Evolutionary conservation across 2,888 invertebrate genomes (phyloP).

Genomic region (Nemurella pictetii): DNA sequence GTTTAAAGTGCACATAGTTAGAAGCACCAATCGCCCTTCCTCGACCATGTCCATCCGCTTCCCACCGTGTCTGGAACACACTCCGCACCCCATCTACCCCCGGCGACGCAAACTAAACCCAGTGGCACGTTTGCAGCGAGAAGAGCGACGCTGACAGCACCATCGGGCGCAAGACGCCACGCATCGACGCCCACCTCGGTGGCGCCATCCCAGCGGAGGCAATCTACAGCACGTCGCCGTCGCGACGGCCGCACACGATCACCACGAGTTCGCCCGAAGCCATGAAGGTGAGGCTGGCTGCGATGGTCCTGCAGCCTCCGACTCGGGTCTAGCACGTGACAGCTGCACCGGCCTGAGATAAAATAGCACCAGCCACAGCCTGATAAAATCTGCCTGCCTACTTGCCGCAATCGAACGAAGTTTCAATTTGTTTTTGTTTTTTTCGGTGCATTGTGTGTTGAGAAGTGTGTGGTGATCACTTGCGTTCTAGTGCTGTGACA

Average conservation of each 20-base stretch:
- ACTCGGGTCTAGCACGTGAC: slow-evolving; percentile 68
- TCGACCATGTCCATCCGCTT: no score
- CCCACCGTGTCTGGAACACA: no score
- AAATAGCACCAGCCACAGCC: slow-evolving; percentile 5
- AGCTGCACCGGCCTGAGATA: slow-evolving; percentile 20
- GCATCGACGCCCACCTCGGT: slow-evolving; percentile 47
- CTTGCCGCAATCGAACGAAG: slow-evolving; percentile 14
- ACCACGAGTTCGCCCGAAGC: slow-evolving; percentile 68
- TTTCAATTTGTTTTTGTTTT: neutral
- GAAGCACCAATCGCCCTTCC: no score
- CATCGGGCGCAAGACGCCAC: slow-evolving; percentile 44
- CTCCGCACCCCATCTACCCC: no score
- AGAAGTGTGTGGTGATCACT: neutral
- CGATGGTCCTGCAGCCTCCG: slow-evolving; percentile 86
- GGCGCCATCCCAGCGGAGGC: slow-evolving; percentile 72
- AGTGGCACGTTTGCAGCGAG: slow-evolving; percentile 47
- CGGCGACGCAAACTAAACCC: neutral
- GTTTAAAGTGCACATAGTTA: no score
- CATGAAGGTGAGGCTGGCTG: slow-evolving; percentile 88
- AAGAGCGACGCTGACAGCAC: slow-evolving; percentile 51
- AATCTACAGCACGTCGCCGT: slow-evolving; percentile 65
- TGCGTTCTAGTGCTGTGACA: neutral
- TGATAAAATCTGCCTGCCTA: slow-evolving; percentile 13
- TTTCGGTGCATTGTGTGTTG: neutral
- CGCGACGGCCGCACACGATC: slow-evolving; percentile 47